These are phyloP conservation scores for Terebella lapidaria DNA, from an alignment of 2,888 invertebrate genomes.

Conservation along the genomic window DNA sequence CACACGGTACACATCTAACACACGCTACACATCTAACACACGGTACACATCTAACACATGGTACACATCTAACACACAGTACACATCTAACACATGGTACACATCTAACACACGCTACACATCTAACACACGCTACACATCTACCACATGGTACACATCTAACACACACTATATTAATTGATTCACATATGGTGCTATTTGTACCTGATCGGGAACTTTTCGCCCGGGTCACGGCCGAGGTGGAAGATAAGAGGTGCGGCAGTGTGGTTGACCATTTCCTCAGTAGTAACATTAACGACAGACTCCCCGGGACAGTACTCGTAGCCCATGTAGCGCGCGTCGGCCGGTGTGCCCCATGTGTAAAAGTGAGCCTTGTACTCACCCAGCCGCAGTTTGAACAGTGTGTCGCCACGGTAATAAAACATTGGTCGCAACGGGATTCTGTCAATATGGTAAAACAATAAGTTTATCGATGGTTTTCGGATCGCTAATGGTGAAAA, in stretches of 20 bases:
- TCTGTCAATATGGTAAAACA: neutral
- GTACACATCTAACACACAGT: too few species aligned
- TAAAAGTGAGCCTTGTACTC: conserved; percentile 27
- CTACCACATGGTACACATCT: too few species aligned
- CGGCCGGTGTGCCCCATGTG: conserved; percentile 27
- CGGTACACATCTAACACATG: too few species aligned
- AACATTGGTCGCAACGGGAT: conserved; percentile 21
- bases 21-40: too few species aligned
- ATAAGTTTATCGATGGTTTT: too few species aligned
- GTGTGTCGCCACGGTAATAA: conserved; percentile 27
- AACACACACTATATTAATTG: neutral
- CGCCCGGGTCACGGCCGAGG: conserved; percentile 28
- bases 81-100: too few species aligned
- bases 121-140: too few species aligned
- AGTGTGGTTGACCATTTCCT: conserved; percentile 24
- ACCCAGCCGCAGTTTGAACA: conserved; percentile 26
- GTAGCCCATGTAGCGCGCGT: conserved; percentile 25
- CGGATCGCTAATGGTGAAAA: too few species aligned
- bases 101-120: too few species aligned
- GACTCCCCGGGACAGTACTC: conserved; percentile 30
- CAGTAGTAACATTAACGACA: conserved; percentile 26
- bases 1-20: too few species aligned
- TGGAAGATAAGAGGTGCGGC: conserved; percentile 26
- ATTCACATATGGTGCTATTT: neutral
- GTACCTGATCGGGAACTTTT: conserved; percentile 27